These are phyloP conservation scores for Brachyalestes nurse DNA, from an alignment of 2,797 vertebrate genomes.

Conservation along the genomic window DNA sequence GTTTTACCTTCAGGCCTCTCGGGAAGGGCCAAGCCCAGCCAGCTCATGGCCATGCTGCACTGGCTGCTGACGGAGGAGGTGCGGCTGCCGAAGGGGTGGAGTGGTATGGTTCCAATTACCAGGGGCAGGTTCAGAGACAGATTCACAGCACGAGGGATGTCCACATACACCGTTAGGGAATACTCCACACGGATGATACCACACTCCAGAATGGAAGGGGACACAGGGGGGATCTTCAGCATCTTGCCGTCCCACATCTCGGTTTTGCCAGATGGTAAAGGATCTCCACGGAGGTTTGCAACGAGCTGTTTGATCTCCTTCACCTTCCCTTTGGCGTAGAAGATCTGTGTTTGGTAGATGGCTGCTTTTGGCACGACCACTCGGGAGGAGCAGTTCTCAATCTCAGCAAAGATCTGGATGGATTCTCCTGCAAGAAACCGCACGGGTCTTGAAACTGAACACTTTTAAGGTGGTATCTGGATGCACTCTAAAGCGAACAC, in stretches of 20 bases:
- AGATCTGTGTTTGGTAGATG: slow-evolving; percentile 94
- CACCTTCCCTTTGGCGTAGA: slow-evolving; percentile 96
- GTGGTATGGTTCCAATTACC: slow-evolving; percentile 96
- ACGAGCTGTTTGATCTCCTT: slow-evolving; percentile 96
- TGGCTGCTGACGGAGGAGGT: slow-evolving; percentile 96
- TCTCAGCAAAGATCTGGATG: slow-evolving; percentile 97
- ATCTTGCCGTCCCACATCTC: slow-evolving; percentile 96
- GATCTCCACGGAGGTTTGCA: slow-evolving; percentile 90
- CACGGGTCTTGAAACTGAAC: background rate
- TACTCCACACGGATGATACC: slow-evolving; percentile 97
- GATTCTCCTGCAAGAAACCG: slow-evolving; percentile 86
- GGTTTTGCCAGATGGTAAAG: slow-evolving; percentile 91
- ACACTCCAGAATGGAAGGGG: slow-evolving; percentile 96
- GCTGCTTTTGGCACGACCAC: slow-evolving; percentile 97
- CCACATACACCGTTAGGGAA: slow-evolving; percentile 94
- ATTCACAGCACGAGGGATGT: slow-evolving; percentile 95
- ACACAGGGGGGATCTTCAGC: slow-evolving; percentile 94
- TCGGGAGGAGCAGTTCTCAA: slow-evolving; percentile 96
- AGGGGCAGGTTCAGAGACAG: slow-evolving; percentile 92
- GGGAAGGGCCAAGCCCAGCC: slow-evolving; percentile 85
- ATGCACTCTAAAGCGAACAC: no score
- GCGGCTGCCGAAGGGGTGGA: slow-evolving; percentile 90
- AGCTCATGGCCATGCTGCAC: slow-evolving; percentile 89
- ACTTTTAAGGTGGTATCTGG: no score
- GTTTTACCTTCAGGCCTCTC: slow-evolving; percentile 90